Conservation (phyloP, 2,888 invertebrate species). For the Deilephila elpenor region DNA sequence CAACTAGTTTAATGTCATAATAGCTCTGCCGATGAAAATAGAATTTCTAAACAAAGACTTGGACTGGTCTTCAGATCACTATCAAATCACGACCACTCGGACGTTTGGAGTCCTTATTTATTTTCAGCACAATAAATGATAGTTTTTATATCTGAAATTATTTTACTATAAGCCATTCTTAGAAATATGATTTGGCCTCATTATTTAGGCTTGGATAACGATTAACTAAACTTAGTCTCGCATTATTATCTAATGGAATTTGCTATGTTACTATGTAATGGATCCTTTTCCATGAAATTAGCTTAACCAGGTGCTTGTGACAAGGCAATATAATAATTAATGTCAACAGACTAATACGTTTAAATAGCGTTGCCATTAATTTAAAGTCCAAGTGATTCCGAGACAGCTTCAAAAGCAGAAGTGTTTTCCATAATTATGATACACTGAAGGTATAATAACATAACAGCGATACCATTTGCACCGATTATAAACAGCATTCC, state of each 20-base stretch:
- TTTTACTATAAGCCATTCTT: neutral
- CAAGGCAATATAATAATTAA: neutral
- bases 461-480: constrained; percentile 9
- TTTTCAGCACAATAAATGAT: constrained; percentile 5
- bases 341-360: neutral
- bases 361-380: neutral
- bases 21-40: constrained; percentile 31
- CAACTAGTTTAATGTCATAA: constrained; percentile 21
- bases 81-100: constrained; percentile 40
- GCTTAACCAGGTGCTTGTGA: no score
- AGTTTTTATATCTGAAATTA: neutral
- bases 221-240: no score
- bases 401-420: neutral
- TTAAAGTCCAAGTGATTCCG: neutral
- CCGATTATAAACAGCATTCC: constrained; percentile 11
- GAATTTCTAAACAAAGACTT: constrained; percentile 40
- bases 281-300: neutral
- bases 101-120: constrained; percentile 8
- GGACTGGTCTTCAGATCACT: constrained; percentile 39
- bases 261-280: no score
- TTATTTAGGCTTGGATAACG: no score
- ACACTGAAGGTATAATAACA: neutral
- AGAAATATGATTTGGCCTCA: neutral
- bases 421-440: neutral
- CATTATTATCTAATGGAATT: no score